These are phyloP conservation scores for Gnathonemus echidnorhynchus DNA, from an alignment of 2,113 vertebrate species.

Conservation along the genomic window DNA sequence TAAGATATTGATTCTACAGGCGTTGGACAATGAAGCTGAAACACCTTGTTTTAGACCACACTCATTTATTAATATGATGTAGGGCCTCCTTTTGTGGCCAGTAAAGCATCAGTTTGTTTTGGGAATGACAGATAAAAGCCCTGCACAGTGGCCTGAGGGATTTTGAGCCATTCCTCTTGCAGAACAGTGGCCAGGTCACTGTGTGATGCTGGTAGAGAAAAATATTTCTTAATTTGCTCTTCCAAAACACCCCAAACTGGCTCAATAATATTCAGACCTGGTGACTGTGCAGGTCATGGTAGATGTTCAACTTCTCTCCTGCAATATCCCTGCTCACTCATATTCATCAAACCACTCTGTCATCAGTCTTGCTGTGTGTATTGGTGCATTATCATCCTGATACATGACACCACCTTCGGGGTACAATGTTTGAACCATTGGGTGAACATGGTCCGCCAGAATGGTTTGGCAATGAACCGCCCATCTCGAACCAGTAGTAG, in stretches of 20 bases:
- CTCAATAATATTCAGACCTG: neutral
- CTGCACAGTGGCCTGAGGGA: neutral
- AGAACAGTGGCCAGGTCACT: neutral
- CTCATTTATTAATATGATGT: neutral
- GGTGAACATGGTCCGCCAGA: neutral
- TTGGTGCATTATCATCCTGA: neutral
- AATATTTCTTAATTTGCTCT: neutral
- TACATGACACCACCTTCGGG: neutral
- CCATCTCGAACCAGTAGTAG: neutral
- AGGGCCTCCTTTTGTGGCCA: neutral
- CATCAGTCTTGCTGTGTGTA: neutral
- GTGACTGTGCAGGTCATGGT: neutral
- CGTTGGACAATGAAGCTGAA: neutral
- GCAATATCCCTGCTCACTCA: neutral
- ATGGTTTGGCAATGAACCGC: neutral
- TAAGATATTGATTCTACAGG: neutral
- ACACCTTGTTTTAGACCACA: neutral
- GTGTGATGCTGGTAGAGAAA: neutral
- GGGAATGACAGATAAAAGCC: neutral
- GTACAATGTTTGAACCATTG: neutral
- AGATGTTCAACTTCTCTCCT: neutral
- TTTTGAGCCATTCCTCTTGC: neutral
- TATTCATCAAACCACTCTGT: neutral
- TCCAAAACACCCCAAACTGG: neutral
- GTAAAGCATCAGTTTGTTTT: neutral